Conservation (phyloP, 2,888 invertebrate species). For the Polyommatus iphigenia region DNA sequence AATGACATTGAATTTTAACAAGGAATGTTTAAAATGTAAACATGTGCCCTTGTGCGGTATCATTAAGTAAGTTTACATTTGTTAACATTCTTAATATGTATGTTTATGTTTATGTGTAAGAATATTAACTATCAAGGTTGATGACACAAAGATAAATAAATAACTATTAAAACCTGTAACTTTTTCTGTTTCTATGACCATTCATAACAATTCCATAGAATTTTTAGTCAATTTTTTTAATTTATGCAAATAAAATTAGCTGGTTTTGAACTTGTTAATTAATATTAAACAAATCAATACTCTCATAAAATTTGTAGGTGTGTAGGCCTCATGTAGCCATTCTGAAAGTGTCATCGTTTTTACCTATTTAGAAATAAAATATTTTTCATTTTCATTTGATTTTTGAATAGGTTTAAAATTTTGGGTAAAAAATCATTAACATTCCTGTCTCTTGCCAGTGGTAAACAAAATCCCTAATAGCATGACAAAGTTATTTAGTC, state of each 20-base stretch:
- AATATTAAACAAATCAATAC: too few relatives aligned
- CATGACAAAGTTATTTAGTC: not conserved
- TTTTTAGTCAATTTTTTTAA: too few relatives aligned
- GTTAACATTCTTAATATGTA: not conserved
- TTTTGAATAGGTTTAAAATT: not conserved
- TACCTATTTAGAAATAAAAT: too few relatives aligned
- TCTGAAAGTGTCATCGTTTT: too few relatives aligned
- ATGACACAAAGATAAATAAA: not conserved
- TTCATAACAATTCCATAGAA: too few relatives aligned
- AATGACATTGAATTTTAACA: conserved; percentile 11
- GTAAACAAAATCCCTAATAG: not conserved
- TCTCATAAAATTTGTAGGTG: too few relatives aligned
- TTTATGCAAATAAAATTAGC: too few relatives aligned
- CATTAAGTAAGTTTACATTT: not conserved
- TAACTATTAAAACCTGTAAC: not conserved
- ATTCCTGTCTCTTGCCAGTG: not conserved
- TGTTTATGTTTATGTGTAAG: not conserved
- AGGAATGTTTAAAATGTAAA: not conserved
- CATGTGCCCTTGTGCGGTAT: not conserved
- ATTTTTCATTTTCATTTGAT: too few relatives aligned
- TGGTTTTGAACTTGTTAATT: too few relatives aligned
- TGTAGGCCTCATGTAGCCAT: too few relatives aligned
- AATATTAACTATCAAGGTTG: not conserved
- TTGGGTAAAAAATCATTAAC: not conserved
- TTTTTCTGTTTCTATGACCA: too few relatives aligned